phyloP scores from a whole-genome alignment of 2,888 invertebrate species.

The Pterostichus niger region DNA sequence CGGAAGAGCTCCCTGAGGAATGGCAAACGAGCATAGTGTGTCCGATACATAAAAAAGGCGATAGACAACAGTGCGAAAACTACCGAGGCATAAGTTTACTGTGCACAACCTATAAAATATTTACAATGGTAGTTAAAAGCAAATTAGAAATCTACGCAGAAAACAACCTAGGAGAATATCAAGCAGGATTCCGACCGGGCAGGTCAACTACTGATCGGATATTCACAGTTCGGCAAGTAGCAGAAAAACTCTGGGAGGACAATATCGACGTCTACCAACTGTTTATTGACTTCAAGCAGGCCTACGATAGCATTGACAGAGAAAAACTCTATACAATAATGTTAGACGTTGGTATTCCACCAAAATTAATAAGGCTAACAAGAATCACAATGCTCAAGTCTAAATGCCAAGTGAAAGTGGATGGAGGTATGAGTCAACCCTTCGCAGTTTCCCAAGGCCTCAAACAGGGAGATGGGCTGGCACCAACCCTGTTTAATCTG shows the following conservation, averaged over 20 bases:
- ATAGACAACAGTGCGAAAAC: constrained; percentile 21
- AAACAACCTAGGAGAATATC: constrained; percentile 22
- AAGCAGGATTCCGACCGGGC: constrained; percentile 12
- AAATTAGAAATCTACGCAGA: constrained; percentile 2
- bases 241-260: constrained; percentile 30
- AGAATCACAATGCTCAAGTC: constrained; percentile 11
- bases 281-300: too few relatives aligned
- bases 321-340: constrained; percentile 18
- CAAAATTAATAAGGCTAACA: constrained; percentile 12
- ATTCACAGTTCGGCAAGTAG: constrained; percentile 16
- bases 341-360: constrained; percentile 2
- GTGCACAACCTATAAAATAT: neutral
- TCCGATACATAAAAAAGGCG: constrained; percentile 16
- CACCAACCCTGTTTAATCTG: constrained; percentile 21
- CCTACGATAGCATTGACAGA: too few relatives aligned
- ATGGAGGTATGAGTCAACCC: constrained; percentile 5
- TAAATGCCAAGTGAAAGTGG: constrained; percentile 10
- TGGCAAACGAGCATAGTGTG: constrained; percentile 17
- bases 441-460: neutral
- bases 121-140: neutral
- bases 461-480: constrained; percentile 27
- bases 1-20: constrained; percentile 1
- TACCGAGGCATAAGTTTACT: constrained; percentile 5
- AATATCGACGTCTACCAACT: constrained; percentile 12
- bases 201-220: constrained; percentile 23